A percentile compares a stretch with the other conserved stretches of the same genome.
These are phyloP conservation scores for Erpobdella octoculata DNA, from an alignment of 2,888 invertebrate species.

Conservation along the genomic window DNA sequence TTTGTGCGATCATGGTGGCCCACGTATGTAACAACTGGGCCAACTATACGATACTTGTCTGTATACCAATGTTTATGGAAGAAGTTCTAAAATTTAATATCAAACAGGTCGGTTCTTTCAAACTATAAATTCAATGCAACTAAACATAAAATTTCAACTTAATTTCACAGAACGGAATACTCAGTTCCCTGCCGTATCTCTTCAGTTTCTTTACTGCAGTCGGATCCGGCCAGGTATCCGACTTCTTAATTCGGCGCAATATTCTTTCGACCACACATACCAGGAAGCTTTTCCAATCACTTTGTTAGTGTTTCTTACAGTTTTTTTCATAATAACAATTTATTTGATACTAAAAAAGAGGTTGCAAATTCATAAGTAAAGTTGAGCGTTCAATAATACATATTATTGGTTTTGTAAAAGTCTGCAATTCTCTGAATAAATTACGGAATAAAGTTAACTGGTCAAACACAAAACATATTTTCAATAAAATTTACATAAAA, in stretches of 20 bases:
- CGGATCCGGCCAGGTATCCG: constrained; percentile 26
- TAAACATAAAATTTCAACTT: not conserved
- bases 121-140: not conserved
- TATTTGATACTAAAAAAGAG: too few relatives aligned
- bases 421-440: too few relatives aligned
- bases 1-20: constrained; percentile 52
- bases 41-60: constrained; percentile 40
- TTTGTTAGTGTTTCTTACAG: too few relatives aligned
- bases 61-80: constrained; percentile 38
- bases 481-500: not conserved
- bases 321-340: too few relatives aligned
- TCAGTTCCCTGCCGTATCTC: constrained; percentile 34
- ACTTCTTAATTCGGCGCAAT: constrained; percentile 23
- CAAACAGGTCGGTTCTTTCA: constrained; percentile 26
- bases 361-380: too few relatives aligned
- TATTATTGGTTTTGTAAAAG: too few relatives aligned
- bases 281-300: constrained; percentile 39
- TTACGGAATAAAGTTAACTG: too few relatives aligned
- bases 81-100: constrained; percentile 39
- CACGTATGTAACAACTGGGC: constrained; percentile 54
- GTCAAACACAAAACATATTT: too few relatives aligned
- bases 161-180: constrained; percentile 31
- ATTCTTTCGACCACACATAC: constrained; percentile 26
- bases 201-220: constrained; percentile 31
- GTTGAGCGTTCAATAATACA: too few relatives aligned